phyloP scores from a whole-genome alignment of 1,140 invertebrate genomes.

The Mercenaria mercenaria region DNA sequence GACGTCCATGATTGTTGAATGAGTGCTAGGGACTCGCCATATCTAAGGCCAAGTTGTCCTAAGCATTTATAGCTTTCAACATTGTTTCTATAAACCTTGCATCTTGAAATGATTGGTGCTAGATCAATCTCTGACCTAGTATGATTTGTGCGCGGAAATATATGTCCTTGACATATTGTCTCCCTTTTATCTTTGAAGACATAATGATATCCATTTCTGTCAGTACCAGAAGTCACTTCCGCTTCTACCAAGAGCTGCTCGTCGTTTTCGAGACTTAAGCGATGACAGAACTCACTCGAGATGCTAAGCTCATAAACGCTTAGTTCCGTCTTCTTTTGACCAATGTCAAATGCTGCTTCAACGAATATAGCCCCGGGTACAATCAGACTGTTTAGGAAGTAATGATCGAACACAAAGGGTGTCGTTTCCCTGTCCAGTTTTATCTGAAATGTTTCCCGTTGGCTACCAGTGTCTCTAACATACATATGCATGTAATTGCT shows the following conservation, averaged over 20 bases:
- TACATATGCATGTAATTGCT: conserved; percentile 32
- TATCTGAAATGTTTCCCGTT: conserved; percentile 17
- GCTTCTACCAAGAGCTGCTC: conserved; percentile 32
- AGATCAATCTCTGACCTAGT: conserved; percentile 15
- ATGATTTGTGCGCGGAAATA: not conserved
- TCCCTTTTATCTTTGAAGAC: not conserved
- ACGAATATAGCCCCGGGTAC: conserved; percentile 70
- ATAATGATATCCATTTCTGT: not conserved
- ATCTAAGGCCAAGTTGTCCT: conserved; percentile 69
- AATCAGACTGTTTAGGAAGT: conserved; percentile 44
- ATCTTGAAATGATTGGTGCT: conserved; percentile 67
- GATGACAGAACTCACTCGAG: conserved; percentile 35
- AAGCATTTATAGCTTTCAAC: conserved; percentile 71
- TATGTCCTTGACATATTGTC: not conserved
- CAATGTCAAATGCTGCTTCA: conserved; percentile 64
- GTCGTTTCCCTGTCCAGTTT: conserved; percentile 36
- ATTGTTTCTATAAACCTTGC: conserved; percentile 54
- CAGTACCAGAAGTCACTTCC: not conserved
- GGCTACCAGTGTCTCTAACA: not conserved
- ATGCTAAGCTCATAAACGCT: conserved; percentile 9
- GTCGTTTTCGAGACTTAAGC: conserved; percentile 23
- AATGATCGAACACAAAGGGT: conserved; percentile 69
- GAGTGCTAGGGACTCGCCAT: conserved; percentile 70
- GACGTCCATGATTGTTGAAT: conserved; percentile 63
- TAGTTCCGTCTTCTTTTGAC: not conserved